These are phyloP conservation scores for Holothuria scabra DNA, from an alignment of 53 echinoderm and acorn worm species.

Conservation along the genomic window DNA sequence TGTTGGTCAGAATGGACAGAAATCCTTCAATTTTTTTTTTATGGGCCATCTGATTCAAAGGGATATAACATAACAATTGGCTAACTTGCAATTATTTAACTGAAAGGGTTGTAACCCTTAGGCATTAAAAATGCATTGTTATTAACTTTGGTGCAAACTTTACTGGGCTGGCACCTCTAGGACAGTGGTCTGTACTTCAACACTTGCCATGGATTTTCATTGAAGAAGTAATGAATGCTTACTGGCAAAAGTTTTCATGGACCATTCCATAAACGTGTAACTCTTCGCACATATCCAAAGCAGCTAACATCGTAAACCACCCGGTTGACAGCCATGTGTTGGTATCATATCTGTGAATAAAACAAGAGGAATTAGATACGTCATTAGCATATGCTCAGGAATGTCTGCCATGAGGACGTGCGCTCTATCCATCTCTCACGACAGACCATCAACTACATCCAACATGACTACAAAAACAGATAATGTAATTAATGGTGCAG, in stretches of 20 bases:
- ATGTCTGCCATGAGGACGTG: background rate
- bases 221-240: conserved; percentile 11
- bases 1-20: too few species aligned
- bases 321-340: conserved; percentile 91
- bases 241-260: conserved; percentile 75
- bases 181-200: too few species aligned
- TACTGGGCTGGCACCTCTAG: too few species aligned
- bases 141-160: too few species aligned
- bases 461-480: background rate
- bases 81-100: too few species aligned
- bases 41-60: too few species aligned
- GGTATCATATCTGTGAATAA: conserved; percentile 64
- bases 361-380: background rate
- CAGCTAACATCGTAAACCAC: conserved; percentile 81
- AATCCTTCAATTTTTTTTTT: too few species aligned
- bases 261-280: conserved; percentile 82
- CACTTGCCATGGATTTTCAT: too few species aligned
- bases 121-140: too few species aligned
- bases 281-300: conserved; percentile 79
- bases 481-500: background rate
- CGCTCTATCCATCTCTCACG: background rate
- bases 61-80: too few species aligned
- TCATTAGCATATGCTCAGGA: background rate
- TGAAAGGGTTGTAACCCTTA: too few species aligned
- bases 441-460: background rate